Evolutionary conservation across 2,113 vertebrate genomes (phyloP), one percentile per base, ranked within the genome.

Genomic region (Rutilus rutilus): DNA sequence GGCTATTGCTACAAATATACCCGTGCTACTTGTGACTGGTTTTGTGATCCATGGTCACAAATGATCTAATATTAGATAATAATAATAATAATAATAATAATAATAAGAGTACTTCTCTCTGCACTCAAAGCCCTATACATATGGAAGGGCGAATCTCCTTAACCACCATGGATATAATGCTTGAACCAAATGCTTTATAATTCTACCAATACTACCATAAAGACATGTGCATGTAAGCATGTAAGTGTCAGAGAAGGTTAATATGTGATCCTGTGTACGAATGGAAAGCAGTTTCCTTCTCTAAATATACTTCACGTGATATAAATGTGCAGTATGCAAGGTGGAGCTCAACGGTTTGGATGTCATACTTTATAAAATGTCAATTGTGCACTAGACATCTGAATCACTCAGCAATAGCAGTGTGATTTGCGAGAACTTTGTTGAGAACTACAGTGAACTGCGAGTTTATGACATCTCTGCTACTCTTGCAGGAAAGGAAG

Each of bases 271-370:
- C 50, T 82, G 27, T 76, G 33, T 78, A 15, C 74, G 77, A 69
- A 82, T 85, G 78, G 77, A 59, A 85, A 84, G 73, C 50, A 45
- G 85, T 52, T 76, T 86, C 60, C 78, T 79, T n/a, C 59, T 87
- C 82, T 90, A 89, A 89, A 91, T 89, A 90, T 89, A 91, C 79
- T 78, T 86, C 83, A 86, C 33, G 60, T 86, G 82, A 86, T 76
- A 65, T 25, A 47, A 80, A 27, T 84, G 30, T 89, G 78, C 54
- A 60, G n/a, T 36, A 82, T 85, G 60, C 64, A 80, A 73, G 87
- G 71, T 27, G 25, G 69, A 82, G 78, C 84, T 84, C 80, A 76
- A 57, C 76, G 7, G 8, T 42, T 78, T 69, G 52, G n/a, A 64
- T 80, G 7, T 27, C 23, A 79, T 45, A 64, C 39, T 67, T 50